Evolutionary conservation across 2,797 vertebrate genomes (phyloP).

Genomic region (Gymnocypris eckloni): DNA sequence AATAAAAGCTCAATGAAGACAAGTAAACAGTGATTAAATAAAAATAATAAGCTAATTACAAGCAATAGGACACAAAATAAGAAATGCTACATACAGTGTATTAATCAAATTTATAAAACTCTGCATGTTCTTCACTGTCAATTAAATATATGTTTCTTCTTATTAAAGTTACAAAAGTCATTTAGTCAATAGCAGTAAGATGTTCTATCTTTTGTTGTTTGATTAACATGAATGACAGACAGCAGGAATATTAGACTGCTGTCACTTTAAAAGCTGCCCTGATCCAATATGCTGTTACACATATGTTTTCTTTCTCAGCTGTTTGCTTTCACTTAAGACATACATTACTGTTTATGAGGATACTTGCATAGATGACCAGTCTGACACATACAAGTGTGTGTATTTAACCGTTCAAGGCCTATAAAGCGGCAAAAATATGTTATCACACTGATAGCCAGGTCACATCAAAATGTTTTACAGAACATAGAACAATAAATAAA

Average conservation of each 20-base stretch:
- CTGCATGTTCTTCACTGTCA: too few relatives aligned
- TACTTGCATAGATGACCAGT: neutral
- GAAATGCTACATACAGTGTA: too few relatives aligned
- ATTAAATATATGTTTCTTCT: too few relatives aligned
- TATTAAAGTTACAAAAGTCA: too few relatives aligned
- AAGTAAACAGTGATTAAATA: too few relatives aligned
- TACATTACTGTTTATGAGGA: neutral
- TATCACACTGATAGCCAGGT: neutral
- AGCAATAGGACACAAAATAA: too few relatives aligned
- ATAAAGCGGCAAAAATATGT: neutral
- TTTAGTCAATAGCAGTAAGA: too few relatives aligned
- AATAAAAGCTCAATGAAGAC: too few relatives aligned
- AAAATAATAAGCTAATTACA: too few relatives aligned
- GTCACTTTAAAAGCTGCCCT: neutral
- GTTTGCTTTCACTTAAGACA: neutral
- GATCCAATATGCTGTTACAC: neutral
- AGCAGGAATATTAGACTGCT: neutral
- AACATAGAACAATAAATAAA: neutral
- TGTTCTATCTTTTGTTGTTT: neutral
- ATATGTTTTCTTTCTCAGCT: neutral
- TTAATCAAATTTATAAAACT: too few relatives aligned
- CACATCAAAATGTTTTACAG: neutral
- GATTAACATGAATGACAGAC: neutral
- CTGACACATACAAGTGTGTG: neutral
- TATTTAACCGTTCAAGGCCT: neutral